Evolutionary conservation across 2,113 vertebrate genomes (phyloP).

Genomic region (Nothocercus julius): DNA sequence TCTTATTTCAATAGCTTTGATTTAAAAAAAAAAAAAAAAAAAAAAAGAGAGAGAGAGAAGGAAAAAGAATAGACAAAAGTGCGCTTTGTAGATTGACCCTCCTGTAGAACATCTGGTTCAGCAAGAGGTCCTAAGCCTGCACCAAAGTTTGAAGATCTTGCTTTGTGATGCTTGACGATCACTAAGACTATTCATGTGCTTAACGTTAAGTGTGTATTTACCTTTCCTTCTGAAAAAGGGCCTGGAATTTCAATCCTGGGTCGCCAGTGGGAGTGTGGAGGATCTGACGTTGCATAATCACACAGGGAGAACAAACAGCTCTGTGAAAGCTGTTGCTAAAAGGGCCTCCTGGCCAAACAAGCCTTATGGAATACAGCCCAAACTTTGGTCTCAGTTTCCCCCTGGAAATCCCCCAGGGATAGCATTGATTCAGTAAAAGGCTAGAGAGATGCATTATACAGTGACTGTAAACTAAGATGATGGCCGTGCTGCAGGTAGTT

Average conservation of each 20-base stretch:
- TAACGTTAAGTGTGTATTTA: background rate
- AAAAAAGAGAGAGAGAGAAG: background rate
- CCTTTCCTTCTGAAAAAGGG: conserved; percentile 11
- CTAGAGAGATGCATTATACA: background rate
- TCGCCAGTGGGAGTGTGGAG: background rate
- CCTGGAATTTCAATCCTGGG: conserved; percentile 7
- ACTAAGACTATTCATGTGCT: background rate
- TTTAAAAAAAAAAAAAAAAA: background rate
- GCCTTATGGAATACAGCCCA: background rate
- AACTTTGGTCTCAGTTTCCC: conserved; percentile 10
- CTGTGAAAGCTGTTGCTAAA: conserved; percentile 20
- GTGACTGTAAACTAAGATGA: background rate
- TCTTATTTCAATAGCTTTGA: background rate
- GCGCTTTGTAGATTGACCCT: background rate
- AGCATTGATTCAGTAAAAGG: background rate
- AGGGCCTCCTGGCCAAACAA: conserved; percentile 29
- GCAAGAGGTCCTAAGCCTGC: background rate
- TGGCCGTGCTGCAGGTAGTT: background rate
- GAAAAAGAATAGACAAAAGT: background rate
- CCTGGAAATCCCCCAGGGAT: background rate
- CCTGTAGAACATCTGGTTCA: background rate
- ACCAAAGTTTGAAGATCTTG: background rate
- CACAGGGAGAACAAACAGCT: background rate
- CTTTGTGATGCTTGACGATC: background rate
- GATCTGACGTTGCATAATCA: conserved; percentile 3